Conservation (phyloP, 2,113 vertebrate species). For the Urocolius indicus region DNA sequence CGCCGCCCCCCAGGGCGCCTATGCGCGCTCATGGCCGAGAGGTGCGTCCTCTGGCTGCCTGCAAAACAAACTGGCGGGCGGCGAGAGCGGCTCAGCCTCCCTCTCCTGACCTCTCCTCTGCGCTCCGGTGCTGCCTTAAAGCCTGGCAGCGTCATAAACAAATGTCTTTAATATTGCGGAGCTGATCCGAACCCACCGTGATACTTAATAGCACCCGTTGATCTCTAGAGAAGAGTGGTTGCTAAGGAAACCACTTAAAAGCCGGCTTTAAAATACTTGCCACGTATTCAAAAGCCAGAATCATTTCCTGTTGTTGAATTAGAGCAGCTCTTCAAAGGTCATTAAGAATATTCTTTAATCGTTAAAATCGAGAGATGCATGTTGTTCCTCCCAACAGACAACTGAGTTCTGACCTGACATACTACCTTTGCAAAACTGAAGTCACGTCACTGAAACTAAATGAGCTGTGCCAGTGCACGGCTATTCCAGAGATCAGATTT, state of each 20-base stretch:
- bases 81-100: background rate
- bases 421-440: background rate
- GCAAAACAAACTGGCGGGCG: background rate
- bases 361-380: background rate
- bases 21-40: background rate
- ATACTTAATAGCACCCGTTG: rapidly evolving
- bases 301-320: background rate
- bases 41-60: background rate
- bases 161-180: background rate
- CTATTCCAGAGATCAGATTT: background rate
- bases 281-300: background rate
- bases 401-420: background rate
- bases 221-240: background rate
- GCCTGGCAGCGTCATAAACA: background rate
- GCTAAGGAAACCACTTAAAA: constrained; percentile 11
- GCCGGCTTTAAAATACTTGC: constrained; percentile 2
- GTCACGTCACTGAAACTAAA: background rate
- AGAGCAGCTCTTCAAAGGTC: background rate
- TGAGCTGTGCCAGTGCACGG: background rate
- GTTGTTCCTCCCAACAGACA: background rate
- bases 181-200: background rate
- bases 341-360: background rate
- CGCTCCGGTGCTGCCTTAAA: background rate
- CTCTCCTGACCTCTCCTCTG: background rate
- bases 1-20: background rate